phyloP scores from a whole-genome alignment of 2,888 invertebrate species.

The Phengaris arion region DNA sequence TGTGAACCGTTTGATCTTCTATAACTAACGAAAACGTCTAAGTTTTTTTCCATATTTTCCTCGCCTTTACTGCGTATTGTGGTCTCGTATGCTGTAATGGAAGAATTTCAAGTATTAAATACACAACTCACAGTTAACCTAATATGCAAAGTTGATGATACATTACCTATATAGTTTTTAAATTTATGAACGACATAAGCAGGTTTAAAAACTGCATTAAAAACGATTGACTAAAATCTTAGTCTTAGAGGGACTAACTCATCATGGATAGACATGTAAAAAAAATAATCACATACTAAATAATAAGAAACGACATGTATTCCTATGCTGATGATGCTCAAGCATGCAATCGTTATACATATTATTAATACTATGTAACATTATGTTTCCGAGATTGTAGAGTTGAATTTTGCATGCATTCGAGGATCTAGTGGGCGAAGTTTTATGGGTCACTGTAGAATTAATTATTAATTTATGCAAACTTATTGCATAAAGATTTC shows the following conservation, averaged over 20 bases:
- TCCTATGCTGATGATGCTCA: background rate
- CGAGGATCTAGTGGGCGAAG: background rate
- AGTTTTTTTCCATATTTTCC: conserved; percentile 90
- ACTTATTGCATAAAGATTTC: conserved; percentile 11
- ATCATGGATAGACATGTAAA: conserved; percentile 24
- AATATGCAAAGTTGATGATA: background rate
- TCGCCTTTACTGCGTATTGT: conserved; percentile 83
- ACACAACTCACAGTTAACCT: background rate
- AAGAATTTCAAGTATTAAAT: conserved; percentile 26
- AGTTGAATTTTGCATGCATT: conserved; percentile 4
- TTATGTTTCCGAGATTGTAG: background rate
- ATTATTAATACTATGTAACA: background rate
- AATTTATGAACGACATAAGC: background rate
- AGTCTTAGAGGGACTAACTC: conserved; percentile 11
- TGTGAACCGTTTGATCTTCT: conserved; percentile 98
- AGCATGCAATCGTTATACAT: background rate
- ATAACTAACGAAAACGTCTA: conserved; percentile 99
- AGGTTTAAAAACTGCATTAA: background rate
- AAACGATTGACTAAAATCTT: background rate
- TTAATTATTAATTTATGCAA: conserved; percentile 6
- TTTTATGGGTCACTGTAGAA: conserved; percentile 17
- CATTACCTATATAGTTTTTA: conserved; percentile 11
- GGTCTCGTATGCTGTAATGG: conserved; percentile 81
- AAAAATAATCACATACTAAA: conserved; percentile 13
- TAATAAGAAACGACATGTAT: background rate